Evolutionary conservation across 2,888 invertebrate genomes (phyloP).

Genomic region (Drosophila rubida): DNA sequence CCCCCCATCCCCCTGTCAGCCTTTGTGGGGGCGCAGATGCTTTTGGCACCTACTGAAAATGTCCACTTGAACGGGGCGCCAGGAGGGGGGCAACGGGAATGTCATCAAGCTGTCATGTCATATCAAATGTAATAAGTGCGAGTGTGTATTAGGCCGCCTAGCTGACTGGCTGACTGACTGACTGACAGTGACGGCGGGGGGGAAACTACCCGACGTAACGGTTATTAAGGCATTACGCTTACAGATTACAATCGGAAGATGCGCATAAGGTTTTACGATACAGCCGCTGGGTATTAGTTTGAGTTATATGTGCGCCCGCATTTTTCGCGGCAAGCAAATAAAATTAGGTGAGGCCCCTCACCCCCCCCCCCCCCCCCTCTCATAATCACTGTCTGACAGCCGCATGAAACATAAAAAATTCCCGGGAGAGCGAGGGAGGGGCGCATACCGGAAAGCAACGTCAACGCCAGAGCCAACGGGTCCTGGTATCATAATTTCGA

Average conservation of each 20-base stretch:
- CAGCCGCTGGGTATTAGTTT: conserved; percentile 66
- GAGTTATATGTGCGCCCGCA: conserved; percentile 55
- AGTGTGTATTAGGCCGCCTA: conserved; percentile 22
- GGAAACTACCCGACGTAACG: conserved; percentile 30
- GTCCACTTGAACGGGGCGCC: conserved; percentile 62
- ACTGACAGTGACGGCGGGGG: conserved; percentile 11
- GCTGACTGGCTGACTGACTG: not conserved
- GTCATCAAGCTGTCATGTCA: conserved; percentile 68
- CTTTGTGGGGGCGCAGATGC: conserved; percentile 7
- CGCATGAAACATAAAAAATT: conserved; percentile 54
- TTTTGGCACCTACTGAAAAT: conserved; percentile 52
- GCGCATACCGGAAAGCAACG: conserved; percentile 50
- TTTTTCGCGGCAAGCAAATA: conserved; percentile 57
- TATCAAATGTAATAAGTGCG: conserved; percentile 38
- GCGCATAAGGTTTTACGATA: conserved; percentile 72
- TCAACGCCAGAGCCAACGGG: conserved; percentile 40
- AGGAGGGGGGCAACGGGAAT: conserved; percentile 25
- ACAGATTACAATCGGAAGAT: conserved; percentile 78
- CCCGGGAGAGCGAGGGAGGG: conserved; percentile 24
- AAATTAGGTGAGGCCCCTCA: conserved; percentile 57
- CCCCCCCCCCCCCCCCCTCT: not conserved
- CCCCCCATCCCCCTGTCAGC: conserved; percentile 28
- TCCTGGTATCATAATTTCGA: conserved; percentile 76
- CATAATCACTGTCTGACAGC: conserved; percentile 15
- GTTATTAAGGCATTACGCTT: conserved; percentile 57